phyloP scores from a whole-genome alignment of 2,113 vertebrate species.

The Calyptommatus sinebrachiatus region DNA sequence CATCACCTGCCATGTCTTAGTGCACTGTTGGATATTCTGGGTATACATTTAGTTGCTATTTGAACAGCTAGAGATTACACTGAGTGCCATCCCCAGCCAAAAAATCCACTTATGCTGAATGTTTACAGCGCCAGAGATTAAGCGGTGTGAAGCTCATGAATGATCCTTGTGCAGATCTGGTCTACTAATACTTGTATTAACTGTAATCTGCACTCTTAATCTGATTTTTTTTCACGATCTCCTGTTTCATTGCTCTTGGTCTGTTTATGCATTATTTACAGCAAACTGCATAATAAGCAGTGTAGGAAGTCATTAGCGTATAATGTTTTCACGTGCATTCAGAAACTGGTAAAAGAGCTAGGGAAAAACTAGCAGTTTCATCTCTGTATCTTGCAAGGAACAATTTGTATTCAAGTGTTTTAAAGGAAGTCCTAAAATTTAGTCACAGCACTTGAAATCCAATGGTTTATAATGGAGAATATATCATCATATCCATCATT shows the following conservation, averaged over 20 bases:
- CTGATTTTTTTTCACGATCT: constrained; percentile 28
- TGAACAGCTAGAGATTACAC: no score
- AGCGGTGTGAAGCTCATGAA: no score
- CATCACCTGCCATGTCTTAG: no score
- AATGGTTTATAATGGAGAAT: constrained; percentile 28
- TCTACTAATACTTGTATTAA: constrained; percentile 42
- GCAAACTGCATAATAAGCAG: background rate
- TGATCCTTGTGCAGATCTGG: no score
- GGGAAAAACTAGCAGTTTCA: constrained; percentile 37
- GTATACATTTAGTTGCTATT: no score
- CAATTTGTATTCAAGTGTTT: background rate
- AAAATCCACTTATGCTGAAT: no score
- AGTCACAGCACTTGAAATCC: constrained; percentile 41
- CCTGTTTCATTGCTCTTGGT: constrained; percentile 18
- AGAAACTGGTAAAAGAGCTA: background rate
- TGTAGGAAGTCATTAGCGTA: rapidly evolving
- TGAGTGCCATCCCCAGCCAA: no score
- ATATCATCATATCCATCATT: background rate
- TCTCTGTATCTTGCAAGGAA: background rate
- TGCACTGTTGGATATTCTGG: no score
- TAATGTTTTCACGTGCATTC: constrained; percentile 5
- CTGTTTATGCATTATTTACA: background rate
- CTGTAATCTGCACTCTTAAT: constrained; percentile 14
- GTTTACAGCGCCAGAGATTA: no score
- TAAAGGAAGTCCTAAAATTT: constrained; percentile 7